Percentiles rank a stretch among this genome's conserved stretches.
Conservation (phyloP, 2,888 invertebrate species). For the Agrochola lychnidis region DNA sequence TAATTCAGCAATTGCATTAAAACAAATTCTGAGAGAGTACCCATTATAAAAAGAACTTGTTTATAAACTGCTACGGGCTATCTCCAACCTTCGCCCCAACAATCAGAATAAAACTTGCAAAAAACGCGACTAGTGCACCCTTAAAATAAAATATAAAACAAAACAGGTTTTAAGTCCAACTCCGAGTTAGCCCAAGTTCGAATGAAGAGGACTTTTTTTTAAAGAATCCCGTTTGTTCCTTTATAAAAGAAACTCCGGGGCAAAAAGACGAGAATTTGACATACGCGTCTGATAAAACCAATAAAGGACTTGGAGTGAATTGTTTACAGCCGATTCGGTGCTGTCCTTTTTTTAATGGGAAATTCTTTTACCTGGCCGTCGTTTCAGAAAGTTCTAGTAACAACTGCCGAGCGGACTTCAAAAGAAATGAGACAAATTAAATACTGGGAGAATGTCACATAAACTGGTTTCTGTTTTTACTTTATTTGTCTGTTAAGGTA, state of each 20-base stretch:
- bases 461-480: conserved; percentile 37
- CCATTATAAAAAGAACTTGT: conserved; percentile 15
- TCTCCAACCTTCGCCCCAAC: conserved; percentile 6
- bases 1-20: not conserved
- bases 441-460: conserved; percentile 66
- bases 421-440: conserved; percentile 85
- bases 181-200: conserved; percentile 57
- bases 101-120: conserved; percentile 41
- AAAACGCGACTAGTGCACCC: conserved; percentile 43
- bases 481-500: conserved; percentile 35
- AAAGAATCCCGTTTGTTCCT: conserved; percentile 63
- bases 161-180: conserved; percentile 52
- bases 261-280: conserved; percentile 74
- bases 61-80: conserved; percentile 25
- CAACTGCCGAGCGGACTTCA: conserved; percentile 76
- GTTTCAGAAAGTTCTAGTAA: conserved; percentile 80
- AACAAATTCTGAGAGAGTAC: not conserved
- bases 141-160: conserved; percentile 52
- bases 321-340: conserved; percentile 85
- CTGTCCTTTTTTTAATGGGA: conserved; percentile 85
- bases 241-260: conserved; percentile 57
- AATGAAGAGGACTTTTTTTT: conserved; percentile 62
- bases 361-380: conserved; percentile 83
- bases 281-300: conserved; percentile 84
- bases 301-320: conserved; percentile 82